Evolutionary conservation across 2,888 invertebrate genomes (phyloP), one percentile per base, ranked within the genome.

Genomic region (Drosophila pegasa): DNA sequence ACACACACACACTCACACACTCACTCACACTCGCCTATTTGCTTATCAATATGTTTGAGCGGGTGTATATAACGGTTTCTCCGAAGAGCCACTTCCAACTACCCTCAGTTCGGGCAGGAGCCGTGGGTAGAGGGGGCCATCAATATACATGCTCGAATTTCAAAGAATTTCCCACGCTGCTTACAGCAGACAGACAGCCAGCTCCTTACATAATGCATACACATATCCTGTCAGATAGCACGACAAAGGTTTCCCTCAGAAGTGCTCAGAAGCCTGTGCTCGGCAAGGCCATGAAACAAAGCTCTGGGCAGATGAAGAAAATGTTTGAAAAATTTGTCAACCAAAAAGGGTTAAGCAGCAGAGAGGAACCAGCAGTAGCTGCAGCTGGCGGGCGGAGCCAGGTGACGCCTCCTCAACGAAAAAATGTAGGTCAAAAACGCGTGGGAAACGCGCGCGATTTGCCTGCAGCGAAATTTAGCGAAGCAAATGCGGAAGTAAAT

Each of bases 141-240:
- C 71, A 60, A 78, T 80, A 78, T 75, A 81, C 87, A 80, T 80
- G 80, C 88, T 86, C 83, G 66, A 76, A 86, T 85, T 86, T 87
- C 88, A 85, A 87, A 87, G 88, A 81, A 86, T 81, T 87, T 87
- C 86, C 81, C 86, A 87, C 86, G 86, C 88, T 87, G 84, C 86
- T 86, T 87, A 87, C 75, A 64, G 55, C 63, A 55, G 31, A 29
- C 56, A 58, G 27, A 27, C 16, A 27, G 59, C 57, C 16, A 27
- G 59, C 57, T 65, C 55, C 77, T 67, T 63, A 71, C 75, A 64
- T 57, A 75, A 67, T 14, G 66, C 54, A 75, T 72, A 20, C 14
- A n/a, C 14, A 31, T 31, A 48, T 48, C 29, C 31, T 31, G 79
- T 55, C 72, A 38, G 55, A 18, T 55, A 22, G 76, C 75, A 75